phyloP scores from a whole-genome alignment of 2,797 vertebrate species.

The Carapus acus region DNA sequence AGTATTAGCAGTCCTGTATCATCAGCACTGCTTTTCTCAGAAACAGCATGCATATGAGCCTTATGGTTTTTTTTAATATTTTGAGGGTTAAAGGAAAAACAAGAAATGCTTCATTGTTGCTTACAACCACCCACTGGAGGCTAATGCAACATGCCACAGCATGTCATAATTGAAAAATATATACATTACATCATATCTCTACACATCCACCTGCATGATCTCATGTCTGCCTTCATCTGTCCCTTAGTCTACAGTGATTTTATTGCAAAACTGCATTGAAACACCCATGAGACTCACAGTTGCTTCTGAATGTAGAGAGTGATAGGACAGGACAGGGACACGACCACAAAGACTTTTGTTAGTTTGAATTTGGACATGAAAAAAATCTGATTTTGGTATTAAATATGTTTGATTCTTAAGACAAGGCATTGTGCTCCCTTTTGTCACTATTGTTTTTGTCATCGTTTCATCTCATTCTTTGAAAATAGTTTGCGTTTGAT shows the following conservation, averaged over 20 bases:
- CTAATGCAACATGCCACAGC: constrained; percentile 24
- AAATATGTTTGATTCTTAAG: constrained; percentile 30
- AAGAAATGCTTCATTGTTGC: constrained; percentile 26
- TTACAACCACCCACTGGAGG: constrained; percentile 33
- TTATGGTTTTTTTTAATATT: constrained; percentile 28
- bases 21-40: constrained; percentile 42
- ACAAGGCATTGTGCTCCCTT: constrained; percentile 38
- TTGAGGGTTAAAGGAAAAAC: constrained; percentile 21
- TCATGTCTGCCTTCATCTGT: constrained; percentile 4
- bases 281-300: constrained; percentile 16
- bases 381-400: constrained; percentile 25
- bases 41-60: constrained; percentile 35
- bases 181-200: constrained; percentile 35
- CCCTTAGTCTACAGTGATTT: constrained; percentile 16
- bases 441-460: constrained; percentile 33
- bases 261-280: constrained; percentile 33
- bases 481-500: constrained; percentile 22
- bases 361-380: constrained; percentile 14
- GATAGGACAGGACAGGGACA: constrained; percentile 1
- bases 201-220: constrained; percentile 20
- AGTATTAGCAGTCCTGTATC: no score
- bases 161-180: constrained; percentile 26
- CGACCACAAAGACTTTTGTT: background rate
- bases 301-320: constrained; percentile 17
- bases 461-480: constrained; percentile 18